These are phyloP conservation scores for Manacus vitellinus DNA, from an alignment of 2,113 vertebrate genomes.

Conservation along the genomic window DNA sequence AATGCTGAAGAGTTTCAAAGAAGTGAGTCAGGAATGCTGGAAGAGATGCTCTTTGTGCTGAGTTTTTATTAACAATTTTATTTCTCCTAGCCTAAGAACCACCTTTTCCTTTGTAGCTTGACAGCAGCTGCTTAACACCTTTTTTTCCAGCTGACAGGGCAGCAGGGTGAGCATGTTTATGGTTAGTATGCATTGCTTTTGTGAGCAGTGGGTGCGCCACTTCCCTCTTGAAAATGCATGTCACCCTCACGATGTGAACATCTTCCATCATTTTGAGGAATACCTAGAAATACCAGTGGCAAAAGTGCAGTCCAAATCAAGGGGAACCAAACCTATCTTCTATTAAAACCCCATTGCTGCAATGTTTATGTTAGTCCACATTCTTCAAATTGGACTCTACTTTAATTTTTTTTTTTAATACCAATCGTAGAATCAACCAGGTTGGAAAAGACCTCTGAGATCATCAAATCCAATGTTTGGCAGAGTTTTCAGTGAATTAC, in stretches of 20 bases:
- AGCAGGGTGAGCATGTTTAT: background rate
- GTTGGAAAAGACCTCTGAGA: too few relatives aligned
- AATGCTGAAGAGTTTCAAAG: slow-evolving; percentile 33
- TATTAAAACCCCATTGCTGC: background rate
- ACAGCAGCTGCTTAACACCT: slow-evolving; percentile 63
- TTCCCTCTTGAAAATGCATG: slow-evolving; percentile 2
- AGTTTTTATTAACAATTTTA: slow-evolving; percentile 19
- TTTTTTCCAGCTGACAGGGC: slow-evolving; percentile 47
- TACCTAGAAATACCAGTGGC: background rate
- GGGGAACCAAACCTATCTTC: slow-evolving; percentile 22
- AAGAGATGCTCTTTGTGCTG: background rate
- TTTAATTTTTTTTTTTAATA: background rate
- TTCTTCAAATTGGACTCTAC: background rate
- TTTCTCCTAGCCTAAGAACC: background rate
- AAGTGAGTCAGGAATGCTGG: slow-evolving; percentile 25
- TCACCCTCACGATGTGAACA: background rate
- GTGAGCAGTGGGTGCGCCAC: background rate
- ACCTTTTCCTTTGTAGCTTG: background rate
- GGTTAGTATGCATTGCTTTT: background rate
- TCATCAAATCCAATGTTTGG: too few relatives aligned
- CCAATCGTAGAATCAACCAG: background rate
- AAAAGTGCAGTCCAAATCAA: background rate
- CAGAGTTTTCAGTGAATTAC: background rate
- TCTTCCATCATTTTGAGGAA: slow-evolving; percentile 19
- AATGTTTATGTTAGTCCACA: background rate